Percentiles rank a stretch among this genome's conserved stretches.
These are phyloP conservation scores for Percopsis transmontana DNA, from an alignment of 2,113 vertebrate species.

Conservation along the genomic window DNA sequence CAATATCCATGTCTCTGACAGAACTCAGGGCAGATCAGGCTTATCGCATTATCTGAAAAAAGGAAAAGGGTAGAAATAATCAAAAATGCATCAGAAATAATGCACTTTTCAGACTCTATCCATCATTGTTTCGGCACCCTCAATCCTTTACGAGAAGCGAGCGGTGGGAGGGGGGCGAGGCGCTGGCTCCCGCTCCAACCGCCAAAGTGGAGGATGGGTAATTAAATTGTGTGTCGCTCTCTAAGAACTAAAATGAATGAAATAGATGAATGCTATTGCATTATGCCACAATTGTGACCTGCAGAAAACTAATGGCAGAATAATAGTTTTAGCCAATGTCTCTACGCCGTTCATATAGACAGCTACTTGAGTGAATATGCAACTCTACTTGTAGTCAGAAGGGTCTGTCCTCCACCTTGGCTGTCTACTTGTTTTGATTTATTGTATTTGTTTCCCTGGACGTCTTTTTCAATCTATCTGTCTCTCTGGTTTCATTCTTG, in stretches of 20 bases:
- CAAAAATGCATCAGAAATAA: conserved; percentile 80
- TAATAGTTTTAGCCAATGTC: conserved; percentile 75
- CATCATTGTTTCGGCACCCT: conserved; percentile 81
- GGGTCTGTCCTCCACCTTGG: conserved; percentile 63
- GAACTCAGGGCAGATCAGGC: conserved; percentile 70
- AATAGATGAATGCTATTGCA: conserved; percentile 77
- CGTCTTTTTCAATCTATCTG: conserved; percentile 32
- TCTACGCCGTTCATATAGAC: conserved; percentile 67
- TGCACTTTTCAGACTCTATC: conserved; percentile 83
- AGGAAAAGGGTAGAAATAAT: conserved; percentile 76
- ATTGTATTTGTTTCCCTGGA: conserved; percentile 3
- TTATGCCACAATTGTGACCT: conserved; percentile 75
- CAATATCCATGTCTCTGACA: conserved; percentile 77
- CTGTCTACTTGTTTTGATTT: conserved; percentile 30
- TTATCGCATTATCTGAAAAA: conserved; percentile 78
- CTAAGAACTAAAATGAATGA: conserved; percentile 77
- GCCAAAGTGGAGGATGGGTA: conserved; percentile 72
- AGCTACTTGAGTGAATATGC: conserved; percentile 74
- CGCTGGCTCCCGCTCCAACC: conserved; percentile 61
- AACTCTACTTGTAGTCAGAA: conserved; percentile 58
- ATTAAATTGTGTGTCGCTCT: conserved; percentile 79
- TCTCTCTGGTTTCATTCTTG: conserved; percentile 9
- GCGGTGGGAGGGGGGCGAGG: conserved; percentile 54
- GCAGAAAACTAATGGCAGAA: conserved; percentile 75
- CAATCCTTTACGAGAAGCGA: conserved; percentile 77